These are phyloP conservation scores for Scolanthus callimorphus DNA, from an alignment of 92 coral and sea anemone genomes.

Conservation along the genomic window DNA sequence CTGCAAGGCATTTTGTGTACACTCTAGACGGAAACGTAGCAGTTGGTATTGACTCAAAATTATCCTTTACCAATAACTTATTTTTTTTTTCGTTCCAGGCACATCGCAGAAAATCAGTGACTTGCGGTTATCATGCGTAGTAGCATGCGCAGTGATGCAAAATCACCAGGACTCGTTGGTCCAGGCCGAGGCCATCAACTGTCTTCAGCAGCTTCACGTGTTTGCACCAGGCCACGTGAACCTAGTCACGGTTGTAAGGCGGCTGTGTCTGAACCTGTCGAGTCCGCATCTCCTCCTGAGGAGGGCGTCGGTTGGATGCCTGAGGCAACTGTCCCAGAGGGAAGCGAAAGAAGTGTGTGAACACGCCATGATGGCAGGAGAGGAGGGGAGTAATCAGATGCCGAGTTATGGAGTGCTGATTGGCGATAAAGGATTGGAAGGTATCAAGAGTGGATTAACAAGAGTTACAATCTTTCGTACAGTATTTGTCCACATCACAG, in stretches of 20 bases:
- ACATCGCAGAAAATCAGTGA: slow-evolving; percentile 77
- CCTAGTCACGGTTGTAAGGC: slow-evolving; percentile 84
- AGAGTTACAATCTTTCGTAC: too few species aligned
- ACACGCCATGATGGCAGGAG: slow-evolving; percentile 90
- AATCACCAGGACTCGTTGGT: slow-evolving; percentile 96
- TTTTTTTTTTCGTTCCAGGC: slow-evolving; percentile 32
- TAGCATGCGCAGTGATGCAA: slow-evolving; percentile 97
- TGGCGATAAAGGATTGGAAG: slow-evolving; percentile 96
- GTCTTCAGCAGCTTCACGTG: slow-evolving; percentile 97
- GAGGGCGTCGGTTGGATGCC: slow-evolving; percentile 96
- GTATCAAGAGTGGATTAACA: too few species aligned
- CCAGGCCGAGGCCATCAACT: slow-evolving; percentile 98
- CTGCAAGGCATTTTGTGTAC: too few species aligned
- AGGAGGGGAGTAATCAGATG: slow-evolving; percentile 65
- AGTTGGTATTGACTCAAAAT: too few species aligned
- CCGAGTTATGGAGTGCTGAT: slow-evolving; percentile 85
- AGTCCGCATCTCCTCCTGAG: slow-evolving; percentile 95
- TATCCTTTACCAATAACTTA: neutral
- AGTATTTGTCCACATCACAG: too few species aligned
- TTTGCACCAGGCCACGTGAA: slow-evolving; percentile 98
- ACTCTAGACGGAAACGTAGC: too few species aligned
- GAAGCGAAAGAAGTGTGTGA: slow-evolving; percentile 99
- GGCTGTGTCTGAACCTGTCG: slow-evolving; percentile 93
- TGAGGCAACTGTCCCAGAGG: slow-evolving; percentile 95
- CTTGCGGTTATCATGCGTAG: slow-evolving; percentile 87